Percentiles rank a stretch among this genome's conserved stretches.
phyloP scores from a whole-genome alignment of 1,140 invertebrate genomes.

The Tyrophagus putrescentiae region DNA sequence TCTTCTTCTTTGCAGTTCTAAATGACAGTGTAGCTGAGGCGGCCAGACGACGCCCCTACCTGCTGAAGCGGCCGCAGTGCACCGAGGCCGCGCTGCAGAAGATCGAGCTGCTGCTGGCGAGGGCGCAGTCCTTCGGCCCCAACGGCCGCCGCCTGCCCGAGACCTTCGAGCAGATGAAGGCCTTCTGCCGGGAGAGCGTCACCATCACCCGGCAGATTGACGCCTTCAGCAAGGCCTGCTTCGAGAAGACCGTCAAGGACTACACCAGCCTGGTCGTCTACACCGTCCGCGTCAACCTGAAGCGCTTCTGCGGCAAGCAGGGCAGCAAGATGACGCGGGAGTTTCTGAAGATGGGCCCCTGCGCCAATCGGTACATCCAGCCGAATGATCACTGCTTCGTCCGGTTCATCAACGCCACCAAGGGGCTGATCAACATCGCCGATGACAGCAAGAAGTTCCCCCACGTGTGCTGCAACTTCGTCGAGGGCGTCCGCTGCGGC shows the following conservation, averaged over 20 bases:
- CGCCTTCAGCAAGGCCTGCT: background rate
- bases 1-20: too few relatives aligned
- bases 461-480: constrained; percentile 1
- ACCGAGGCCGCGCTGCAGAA: background rate
- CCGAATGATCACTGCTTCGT: background rate
- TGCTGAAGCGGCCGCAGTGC: background rate
- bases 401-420: background rate
- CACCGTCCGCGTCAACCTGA: background rate
- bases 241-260: background rate
- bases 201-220: too few relatives aligned
- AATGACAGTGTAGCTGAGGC: too few relatives aligned
- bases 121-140: background rate
- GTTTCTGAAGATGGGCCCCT: background rate
- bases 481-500: background rate
- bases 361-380: background rate
- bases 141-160: constrained; percentile 3
- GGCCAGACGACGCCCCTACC: too few relatives aligned
- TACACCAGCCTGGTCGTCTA: background rate
- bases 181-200: constrained; percentile 13
- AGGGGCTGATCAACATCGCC: background rate
- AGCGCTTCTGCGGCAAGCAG: background rate
- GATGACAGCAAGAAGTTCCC: background rate
- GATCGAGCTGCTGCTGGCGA: background rate
- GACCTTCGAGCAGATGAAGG: background rate
- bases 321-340: background rate